Percentiles rank a stretch among this genome's conserved stretches.
Evolutionary conservation across 2,113 vertebrate species (phyloP).

Genomic region (Platanista minor): DNA sequence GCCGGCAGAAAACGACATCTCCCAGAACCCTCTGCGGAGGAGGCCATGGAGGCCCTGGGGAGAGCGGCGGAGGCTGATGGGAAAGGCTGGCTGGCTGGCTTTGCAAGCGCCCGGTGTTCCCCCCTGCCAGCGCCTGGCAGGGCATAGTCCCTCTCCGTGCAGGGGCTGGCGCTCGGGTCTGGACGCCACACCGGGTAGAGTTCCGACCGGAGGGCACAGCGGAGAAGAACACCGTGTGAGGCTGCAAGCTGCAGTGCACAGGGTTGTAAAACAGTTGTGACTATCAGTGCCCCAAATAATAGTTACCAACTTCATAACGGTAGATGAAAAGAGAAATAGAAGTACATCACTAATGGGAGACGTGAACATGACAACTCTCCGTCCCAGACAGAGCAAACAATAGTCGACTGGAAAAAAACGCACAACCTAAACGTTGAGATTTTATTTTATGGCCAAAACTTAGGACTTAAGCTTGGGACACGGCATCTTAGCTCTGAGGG

Average conservation of each 20-base stretch:
- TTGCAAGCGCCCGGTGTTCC: fast-evolving
- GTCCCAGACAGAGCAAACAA: not conserved
- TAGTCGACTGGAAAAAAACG: not conserved
- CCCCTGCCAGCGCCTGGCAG: fast-evolving
- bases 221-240: too few relatives aligned
- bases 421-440: not conserved
- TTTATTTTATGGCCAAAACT: not conserved
- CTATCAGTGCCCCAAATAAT: not conserved
- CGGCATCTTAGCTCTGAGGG: not conserved
- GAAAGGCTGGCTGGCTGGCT: fast-evolving
- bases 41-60: fast-evolving
- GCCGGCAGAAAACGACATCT: not conserved
- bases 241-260: not conserved
- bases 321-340: not conserved
- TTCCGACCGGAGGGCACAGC: not conserved
- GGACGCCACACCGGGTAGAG: not conserved
- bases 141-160: fast-evolving
- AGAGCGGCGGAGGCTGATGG: fast-evolving
- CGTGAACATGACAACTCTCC: too few relatives aligned
- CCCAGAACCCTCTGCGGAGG: not conserved
- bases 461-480: not conserved
- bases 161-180: fast-evolving
- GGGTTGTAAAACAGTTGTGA: not conserved
- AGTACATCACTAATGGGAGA: not conserved
- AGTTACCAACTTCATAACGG: not conserved